Percentiles rank a stretch among this genome's conserved stretches.
phyloP scores from a whole-genome alignment of 1,140 invertebrate genomes.

The Bombus sibiricus region DNA sequence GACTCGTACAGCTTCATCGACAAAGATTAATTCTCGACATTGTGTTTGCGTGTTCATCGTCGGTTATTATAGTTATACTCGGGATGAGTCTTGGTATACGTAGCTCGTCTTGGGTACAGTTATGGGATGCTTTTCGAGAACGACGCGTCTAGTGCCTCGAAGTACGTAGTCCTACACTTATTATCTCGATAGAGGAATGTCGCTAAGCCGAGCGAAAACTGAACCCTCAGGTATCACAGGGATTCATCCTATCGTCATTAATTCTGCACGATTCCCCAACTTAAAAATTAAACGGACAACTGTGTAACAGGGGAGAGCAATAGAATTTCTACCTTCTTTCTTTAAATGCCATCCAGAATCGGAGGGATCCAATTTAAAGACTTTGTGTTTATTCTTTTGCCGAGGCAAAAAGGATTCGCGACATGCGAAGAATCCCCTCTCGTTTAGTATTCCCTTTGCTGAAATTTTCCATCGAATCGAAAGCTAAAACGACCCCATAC shows the following conservation, averaged over 20 bases:
- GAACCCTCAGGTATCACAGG: not conserved
- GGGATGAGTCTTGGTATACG: not conserved
- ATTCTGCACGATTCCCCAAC: not conserved
- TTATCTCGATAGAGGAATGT: conserved; percentile 13
- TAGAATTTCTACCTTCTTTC: not conserved
- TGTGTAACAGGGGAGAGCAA: not conserved
- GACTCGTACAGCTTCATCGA: conserved; percentile 8
- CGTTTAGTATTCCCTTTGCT: conserved; percentile 14
- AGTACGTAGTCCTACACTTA: conserved; percentile 44
- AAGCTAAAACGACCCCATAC: not conserved
- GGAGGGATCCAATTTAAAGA: conserved; percentile 8
- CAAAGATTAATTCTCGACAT: conserved; percentile 31
- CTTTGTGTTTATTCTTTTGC: not conserved
- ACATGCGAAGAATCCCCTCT: not conserved
- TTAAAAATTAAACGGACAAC: not conserved
- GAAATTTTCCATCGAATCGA: conserved; percentile 3
- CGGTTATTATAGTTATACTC: conserved; percentile 28
- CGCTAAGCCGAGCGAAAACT: not conserved
- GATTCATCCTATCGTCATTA: not conserved
- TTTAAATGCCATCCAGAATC: not conserved
- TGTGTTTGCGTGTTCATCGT: conserved; percentile 27
- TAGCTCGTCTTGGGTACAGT: conserved; percentile 1
- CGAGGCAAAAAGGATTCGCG: not conserved
- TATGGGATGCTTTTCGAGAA: conserved; percentile 31
- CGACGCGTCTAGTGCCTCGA: conserved; percentile 33